phyloP scores from a whole-genome alignment of 2,113 vertebrate genomes.

The Garra rufa region DNA sequence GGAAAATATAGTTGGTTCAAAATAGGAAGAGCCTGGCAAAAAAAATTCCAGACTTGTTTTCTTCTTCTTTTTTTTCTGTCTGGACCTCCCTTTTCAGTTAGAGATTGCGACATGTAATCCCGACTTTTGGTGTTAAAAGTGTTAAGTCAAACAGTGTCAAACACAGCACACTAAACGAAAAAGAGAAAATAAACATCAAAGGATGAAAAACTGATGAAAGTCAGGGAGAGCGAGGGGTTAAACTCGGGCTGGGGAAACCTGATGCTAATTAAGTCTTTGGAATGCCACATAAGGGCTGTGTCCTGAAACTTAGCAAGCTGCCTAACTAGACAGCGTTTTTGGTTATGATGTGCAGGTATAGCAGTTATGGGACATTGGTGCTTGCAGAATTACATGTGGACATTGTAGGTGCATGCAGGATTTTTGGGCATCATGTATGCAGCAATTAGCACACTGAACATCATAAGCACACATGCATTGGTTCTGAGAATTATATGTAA shows the following conservation, averaged over 20 bases:
- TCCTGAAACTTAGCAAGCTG: background rate
- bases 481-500: background rate
- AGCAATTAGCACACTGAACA: background rate
- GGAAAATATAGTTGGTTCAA: conserved; percentile 24
- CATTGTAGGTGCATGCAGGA: background rate
- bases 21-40: conserved; percentile 6
- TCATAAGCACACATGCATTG: background rate
- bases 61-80: background rate
- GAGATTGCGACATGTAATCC: conserved; percentile 21
- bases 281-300: conserved; percentile 69
- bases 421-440: background rate
- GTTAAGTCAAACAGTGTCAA: background rate
- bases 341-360: background rate
- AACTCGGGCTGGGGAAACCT: conserved; percentile 76
- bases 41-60: background rate
- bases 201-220: background rate
- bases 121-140: background rate
- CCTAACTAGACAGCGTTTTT: conserved; percentile 2
- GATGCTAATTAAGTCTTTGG: conserved; percentile 80
- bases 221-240: conserved; percentile 72
- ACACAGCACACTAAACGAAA: background rate
- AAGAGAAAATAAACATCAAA: conserved; percentile 42
- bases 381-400: background rate
- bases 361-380: background rate
- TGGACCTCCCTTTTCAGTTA: conserved; percentile 22